phyloP scores from a whole-genome alignment of 2,113 vertebrate species.

The Hiodon alosoides region DNA sequence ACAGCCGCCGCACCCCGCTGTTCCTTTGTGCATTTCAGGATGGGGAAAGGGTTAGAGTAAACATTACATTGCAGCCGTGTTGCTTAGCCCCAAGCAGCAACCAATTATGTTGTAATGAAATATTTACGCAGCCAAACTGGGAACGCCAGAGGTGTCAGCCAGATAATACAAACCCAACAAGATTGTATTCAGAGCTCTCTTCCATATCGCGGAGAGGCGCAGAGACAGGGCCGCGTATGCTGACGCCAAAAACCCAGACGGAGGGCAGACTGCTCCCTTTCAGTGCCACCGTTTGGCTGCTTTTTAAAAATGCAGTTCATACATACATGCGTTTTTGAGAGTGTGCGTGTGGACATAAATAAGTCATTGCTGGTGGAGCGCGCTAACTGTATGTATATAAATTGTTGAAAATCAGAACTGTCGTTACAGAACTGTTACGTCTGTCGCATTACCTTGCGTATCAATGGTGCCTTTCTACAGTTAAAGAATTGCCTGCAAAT shows the following conservation, averaged over 20 bases:
- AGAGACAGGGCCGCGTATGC: not conserved
- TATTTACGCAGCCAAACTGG: constrained; percentile 70
- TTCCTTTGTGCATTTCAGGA: constrained; percentile 54
- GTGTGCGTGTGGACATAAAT: not conserved
- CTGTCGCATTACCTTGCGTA: no score
- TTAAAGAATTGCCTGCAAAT: no score
- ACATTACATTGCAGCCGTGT: constrained; percentile 52
- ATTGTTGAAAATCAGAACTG: no score
- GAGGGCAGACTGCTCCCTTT: not conserved
- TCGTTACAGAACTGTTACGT: no score
- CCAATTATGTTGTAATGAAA: constrained; percentile 73
- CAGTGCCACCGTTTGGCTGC: not conserved
- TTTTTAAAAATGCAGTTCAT: no score
- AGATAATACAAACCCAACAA: constrained; percentile 58
- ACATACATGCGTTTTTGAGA: not conserved
- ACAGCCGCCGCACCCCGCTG: constrained; percentile 30
- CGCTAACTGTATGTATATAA: not conserved
- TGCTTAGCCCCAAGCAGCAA: constrained; percentile 66
- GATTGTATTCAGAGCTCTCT: constrained; percentile 42
- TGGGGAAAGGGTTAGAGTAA: constrained; percentile 44
- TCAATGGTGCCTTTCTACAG: no score
- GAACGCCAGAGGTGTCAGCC: constrained; percentile 60
- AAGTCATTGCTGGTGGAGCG: not conserved
- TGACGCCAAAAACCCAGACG: not conserved
- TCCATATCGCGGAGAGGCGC: constrained; percentile 26